These are phyloP conservation scores for Anoplophora glabripennis DNA, from an alignment of 1,140 invertebrate species.

Conservation along the genomic window DNA sequence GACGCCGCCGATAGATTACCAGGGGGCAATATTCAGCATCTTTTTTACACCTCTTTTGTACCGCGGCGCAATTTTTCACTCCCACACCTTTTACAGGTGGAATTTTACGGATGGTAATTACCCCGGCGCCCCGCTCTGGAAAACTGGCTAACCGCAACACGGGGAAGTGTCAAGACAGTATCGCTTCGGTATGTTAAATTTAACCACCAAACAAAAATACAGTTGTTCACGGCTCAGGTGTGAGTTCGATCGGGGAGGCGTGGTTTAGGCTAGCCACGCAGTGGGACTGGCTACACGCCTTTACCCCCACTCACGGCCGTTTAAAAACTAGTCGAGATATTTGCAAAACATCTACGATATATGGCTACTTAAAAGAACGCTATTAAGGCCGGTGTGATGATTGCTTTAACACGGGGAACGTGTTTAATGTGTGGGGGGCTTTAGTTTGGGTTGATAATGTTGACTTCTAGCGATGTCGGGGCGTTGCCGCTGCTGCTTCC, in stretches of 20 bases:
- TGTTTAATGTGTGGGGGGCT: too few species aligned
- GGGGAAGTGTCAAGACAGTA: too few species aligned
- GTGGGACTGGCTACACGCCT: constrained; percentile 31
- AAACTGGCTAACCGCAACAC: too few species aligned
- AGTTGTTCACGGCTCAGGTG: constrained; percentile 32
- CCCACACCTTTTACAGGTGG: too few species aligned
- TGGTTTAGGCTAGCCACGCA: constrained; percentile 34
- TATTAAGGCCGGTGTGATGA: not conserved
- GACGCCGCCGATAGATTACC: constrained; percentile 32
- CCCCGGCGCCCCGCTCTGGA: too few species aligned
- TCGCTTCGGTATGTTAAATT: constrained; percentile 6
- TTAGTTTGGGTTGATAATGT: too few species aligned
- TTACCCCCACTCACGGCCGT: constrained; percentile 32
- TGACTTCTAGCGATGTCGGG: too few species aligned
- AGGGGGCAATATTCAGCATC: constrained; percentile 9
- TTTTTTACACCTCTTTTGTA: constrained; percentile 5
- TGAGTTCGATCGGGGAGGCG: constrained; percentile 36
- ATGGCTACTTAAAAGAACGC: constrained; percentile 10
- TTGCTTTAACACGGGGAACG: not conserved
- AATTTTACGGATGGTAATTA: too few species aligned
- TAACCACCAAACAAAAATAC: constrained; percentile 27
- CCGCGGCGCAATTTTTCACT: not conserved
- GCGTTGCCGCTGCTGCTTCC: too few species aligned
- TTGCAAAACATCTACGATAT: constrained; percentile 27
- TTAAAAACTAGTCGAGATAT: constrained; percentile 38